phyloP scores from a whole-genome alignment of 64 coral and sea anemone species.

The Pocillopora damicornis region DNA sequence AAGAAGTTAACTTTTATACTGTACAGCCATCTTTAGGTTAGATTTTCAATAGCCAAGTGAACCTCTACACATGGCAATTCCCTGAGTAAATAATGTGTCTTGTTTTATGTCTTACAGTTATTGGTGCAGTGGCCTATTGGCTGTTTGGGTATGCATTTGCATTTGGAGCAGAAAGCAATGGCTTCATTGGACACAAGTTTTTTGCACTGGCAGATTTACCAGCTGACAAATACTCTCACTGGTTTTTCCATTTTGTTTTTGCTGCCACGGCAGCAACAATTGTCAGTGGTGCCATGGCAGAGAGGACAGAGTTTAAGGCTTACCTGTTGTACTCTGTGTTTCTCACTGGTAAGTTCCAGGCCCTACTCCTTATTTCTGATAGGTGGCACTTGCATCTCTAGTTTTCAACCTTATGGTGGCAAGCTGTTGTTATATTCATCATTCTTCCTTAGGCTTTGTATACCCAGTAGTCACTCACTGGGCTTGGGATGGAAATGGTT shows the following conservation, averaged over 20 bases:
- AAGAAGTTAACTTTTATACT: too few species aligned
- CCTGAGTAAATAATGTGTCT: not conserved
- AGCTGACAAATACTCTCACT: slow-evolving; percentile 15
- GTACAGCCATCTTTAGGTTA: too few species aligned
- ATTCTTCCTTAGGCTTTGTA: slow-evolving; percentile 64
- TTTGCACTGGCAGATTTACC: slow-evolving; percentile 50
- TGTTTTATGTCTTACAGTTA: slow-evolving; percentile 31
- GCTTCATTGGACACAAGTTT: slow-evolving; percentile 57
- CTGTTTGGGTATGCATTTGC: slow-evolving; percentile 72
- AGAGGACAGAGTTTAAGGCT: slow-evolving; percentile 69
- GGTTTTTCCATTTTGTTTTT: slow-evolving; percentile 83
- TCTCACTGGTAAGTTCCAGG: slow-evolving; percentile 44
- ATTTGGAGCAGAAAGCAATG: slow-evolving; percentile 45
- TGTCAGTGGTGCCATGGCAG: slow-evolving; percentile 76
- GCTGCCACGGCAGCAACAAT: slow-evolving; percentile 76
- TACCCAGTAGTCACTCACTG: slow-evolving; percentile 93
- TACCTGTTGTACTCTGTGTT: slow-evolving; percentile 71
- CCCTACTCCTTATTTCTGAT: not conserved
- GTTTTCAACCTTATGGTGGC: too few species aligned
- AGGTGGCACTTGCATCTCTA: too few species aligned
- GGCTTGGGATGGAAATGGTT: slow-evolving; percentile 75
- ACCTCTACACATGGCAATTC: not conserved
- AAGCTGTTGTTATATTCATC: too few species aligned
- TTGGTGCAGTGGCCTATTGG: slow-evolving; percentile 59
- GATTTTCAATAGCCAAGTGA: too few species aligned